A percentile compares a stretch with the other conserved stretches of the same genome.
These are phyloP conservation scores for Leptopterna dolabrata DNA, from an alignment of 2,888 invertebrate species.

Conservation along the genomic window DNA sequence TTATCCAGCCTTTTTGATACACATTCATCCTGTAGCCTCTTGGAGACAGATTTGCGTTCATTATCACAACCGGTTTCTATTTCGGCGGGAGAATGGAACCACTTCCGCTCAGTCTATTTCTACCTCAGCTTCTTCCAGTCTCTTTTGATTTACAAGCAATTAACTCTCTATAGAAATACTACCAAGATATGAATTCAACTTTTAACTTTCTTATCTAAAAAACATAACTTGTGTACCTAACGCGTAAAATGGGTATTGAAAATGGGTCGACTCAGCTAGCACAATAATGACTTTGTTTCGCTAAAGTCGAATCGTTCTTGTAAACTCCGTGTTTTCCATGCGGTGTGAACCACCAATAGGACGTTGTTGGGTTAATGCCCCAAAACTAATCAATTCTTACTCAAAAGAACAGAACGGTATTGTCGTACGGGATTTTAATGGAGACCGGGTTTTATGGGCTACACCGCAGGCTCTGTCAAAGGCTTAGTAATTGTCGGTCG, in stretches of 20 bases:
- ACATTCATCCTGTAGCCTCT: neutral
- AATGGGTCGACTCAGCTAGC: neutral
- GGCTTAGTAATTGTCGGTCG: slow-evolving; percentile 21
- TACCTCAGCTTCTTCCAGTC: neutral
- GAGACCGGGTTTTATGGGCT: neutral
- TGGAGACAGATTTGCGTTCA: neutral
- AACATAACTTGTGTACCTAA: neutral
- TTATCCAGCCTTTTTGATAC: neutral
- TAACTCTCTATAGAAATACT: too few species aligned
- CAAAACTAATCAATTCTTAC: slow-evolving; percentile 18
- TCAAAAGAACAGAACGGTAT: slow-evolving; percentile 24
- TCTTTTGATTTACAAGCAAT: too few species aligned
- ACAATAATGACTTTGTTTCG: neutral
- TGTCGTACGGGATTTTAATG: slow-evolving; percentile 23
- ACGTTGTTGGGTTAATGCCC: slow-evolving; percentile 1
- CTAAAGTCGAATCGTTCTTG: neutral
- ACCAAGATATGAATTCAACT: neutral
- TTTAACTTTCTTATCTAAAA: neutral
- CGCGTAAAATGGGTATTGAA: neutral
- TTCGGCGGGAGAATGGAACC: neutral
- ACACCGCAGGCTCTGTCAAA: slow-evolving; percentile 8
- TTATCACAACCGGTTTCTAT: neutral
- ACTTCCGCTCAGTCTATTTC: neutral
- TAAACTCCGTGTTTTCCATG: neutral
- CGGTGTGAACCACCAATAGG: neutral